These are phyloP conservation scores for Orthosia incerta DNA, from an alignment of 2,888 invertebrate genomes.

Conservation along the genomic window DNA sequence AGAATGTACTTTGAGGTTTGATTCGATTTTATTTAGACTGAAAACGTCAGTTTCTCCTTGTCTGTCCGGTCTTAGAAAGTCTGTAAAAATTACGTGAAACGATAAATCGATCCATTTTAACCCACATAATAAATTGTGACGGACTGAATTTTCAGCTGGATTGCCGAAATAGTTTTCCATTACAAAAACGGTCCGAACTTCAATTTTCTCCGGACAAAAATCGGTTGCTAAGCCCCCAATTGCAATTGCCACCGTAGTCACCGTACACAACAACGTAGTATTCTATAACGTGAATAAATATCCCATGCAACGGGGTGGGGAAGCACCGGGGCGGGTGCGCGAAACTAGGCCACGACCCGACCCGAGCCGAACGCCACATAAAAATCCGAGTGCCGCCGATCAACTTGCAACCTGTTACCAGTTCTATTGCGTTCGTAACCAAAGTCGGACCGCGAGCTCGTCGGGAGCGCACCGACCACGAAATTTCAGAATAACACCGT, in stretches of 20 bases:
- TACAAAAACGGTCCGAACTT: background rate
- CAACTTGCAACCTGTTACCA: conserved; percentile 65
- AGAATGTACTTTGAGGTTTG: too few species aligned
- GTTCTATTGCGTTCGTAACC: conserved; percentile 55
- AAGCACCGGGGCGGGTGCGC: conserved; percentile 45
- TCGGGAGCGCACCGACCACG: conserved; percentile 21
- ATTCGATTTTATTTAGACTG: too few species aligned
- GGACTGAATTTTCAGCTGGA: too few species aligned
- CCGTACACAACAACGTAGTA: background rate
- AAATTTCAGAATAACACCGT: conserved; percentile 9
- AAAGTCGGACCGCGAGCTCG: conserved; percentile 47
- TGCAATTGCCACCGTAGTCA: conserved; percentile 9
- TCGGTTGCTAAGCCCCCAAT: background rate
- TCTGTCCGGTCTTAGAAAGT: too few species aligned
- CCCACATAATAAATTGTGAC: background rate
- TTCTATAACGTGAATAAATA: conserved; percentile 41
- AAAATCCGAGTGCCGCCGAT: conserved; percentile 60
- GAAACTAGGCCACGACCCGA: conserved; percentile 62
- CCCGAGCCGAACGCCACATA: conserved; percentile 51
- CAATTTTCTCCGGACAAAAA: background rate
- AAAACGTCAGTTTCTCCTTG: background rate
- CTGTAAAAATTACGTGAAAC: background rate
- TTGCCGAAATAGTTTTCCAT: background rate
- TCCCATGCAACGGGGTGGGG: conserved; percentile 62
- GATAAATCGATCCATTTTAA: background rate